These are phyloP conservation scores for Mormyrops attenuatus DNA, from an alignment of 2,797 vertebrate genomes.

Conservation along the genomic window DNA sequence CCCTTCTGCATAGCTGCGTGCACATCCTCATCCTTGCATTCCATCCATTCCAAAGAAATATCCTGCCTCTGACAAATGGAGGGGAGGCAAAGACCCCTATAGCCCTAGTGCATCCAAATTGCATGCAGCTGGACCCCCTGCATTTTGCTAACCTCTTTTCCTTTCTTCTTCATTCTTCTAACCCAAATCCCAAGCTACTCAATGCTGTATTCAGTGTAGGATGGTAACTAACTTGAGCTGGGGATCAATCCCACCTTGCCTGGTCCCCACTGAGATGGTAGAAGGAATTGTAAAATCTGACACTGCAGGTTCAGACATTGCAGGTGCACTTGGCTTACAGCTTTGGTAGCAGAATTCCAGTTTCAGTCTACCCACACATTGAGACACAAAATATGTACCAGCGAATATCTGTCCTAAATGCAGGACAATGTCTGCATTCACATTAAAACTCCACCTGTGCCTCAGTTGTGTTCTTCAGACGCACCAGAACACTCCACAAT, in stretches of 20 bases:
- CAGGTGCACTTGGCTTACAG: not conserved
- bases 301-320: not conserved
- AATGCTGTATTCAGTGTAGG: not conserved
- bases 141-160: not conserved
- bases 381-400: not conserved
- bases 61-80: not conserved
- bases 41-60: not conserved
- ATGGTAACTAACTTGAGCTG: not conserved
- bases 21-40: not conserved
- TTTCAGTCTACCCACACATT: not conserved
- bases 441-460: not conserved
- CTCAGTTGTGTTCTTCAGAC: not conserved
- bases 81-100: not conserved
- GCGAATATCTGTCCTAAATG: not conserved
- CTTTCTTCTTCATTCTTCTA: not conserved
- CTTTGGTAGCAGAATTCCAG: not conserved
- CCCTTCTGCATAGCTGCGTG: not conserved
- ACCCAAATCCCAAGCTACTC: not conserved
- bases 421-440: not conserved
- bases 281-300: not conserved
- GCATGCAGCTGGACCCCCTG: not conserved
- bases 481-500: not conserved
- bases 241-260: not conserved
- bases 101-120: not conserved
- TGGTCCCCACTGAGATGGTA: not conserved